Percentiles rank a stretch among this genome's conserved stretches.
phyloP scores from a whole-genome alignment of 2,113 vertebrate species.

The Alosa alosa region DNA sequence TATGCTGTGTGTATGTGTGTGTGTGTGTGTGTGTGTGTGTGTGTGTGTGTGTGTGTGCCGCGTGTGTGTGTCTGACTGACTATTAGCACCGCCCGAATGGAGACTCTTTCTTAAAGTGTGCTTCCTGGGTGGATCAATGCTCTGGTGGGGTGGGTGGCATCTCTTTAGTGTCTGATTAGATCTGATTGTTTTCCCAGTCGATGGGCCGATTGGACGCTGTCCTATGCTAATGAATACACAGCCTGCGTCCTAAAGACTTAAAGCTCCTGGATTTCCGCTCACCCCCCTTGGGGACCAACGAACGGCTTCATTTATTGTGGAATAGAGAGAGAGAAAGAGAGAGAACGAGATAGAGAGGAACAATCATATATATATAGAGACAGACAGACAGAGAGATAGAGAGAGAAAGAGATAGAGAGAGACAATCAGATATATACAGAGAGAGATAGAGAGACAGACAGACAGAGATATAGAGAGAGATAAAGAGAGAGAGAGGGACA shows the following conservation, averaged over 20 bases:
- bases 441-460: background rate
- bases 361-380: no score
- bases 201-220: background rate
- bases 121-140: conserved; percentile 4
- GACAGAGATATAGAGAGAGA: background rate
- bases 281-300: background rate
- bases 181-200: conserved; percentile 14
- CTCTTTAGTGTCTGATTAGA: conserved; percentile 3
- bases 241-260: background rate
- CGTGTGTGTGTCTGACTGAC: background rate
- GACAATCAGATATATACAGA: background rate
- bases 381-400: background rate
- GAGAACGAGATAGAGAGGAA: background rate
- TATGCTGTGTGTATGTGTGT: background rate
- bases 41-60: background rate
- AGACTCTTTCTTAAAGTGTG: background rate
- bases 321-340: background rate
- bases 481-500: background rate
- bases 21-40: background rate
- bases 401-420: background rate
- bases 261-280: background rate
- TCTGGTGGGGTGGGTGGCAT: background rate
- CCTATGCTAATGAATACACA: conserved; percentile 5
- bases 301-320: background rate
- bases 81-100: background rate